Evolutionary conservation across 2,113 vertebrate species (phyloP), one percentile per base, ranked within the genome.

Genomic region (Vimba vimba): DNA sequence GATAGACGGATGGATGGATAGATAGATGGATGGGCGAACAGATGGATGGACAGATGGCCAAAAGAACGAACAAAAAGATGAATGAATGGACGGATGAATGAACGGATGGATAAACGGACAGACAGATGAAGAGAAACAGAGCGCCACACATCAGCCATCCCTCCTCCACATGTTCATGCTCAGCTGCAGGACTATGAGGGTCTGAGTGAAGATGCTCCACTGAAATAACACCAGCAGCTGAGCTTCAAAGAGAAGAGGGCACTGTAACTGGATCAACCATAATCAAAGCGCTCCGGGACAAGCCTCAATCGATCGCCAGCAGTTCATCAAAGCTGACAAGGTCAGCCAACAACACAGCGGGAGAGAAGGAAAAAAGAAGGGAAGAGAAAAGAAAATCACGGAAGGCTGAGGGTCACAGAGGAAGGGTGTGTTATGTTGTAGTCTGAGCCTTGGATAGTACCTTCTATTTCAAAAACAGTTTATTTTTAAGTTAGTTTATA

Each of bases 301-400:
- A 60, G 59, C 12, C 27, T 43, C 68, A 66, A 86, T 88, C 86
- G 86, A 92, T 83, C 88, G 89, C 90, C 85, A 90, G 87, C 92
- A 91, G 91, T 91, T 93, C 91, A 92, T 89, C 90, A 90, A 89
- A 79, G 88, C 84, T 91, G 91, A 93, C 91, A 89, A 85, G 87
- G 89, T 90, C 82, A 89, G 87, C 79, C 45, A 79, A 91, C 87
- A 89, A 87, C 68, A 85, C 69, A 60, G 43, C 62, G 12, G 71
- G 71, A 47, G 71, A 50, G 71, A 75, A 45, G 43, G 6, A 71
- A 71, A 43, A 73, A 71, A 74, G 39, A 73, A 25, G 23, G 71
- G 39, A 69, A 17, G 36, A 13, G 33, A 1, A 15, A 45, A 6
- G 33, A 76, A 43, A 52, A 52, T 77, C 78, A 47, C 30, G 64